Evolutionary conservation across 2,888 invertebrate genomes (phyloP).

Genomic region (Agrotis ipsilon): DNA sequence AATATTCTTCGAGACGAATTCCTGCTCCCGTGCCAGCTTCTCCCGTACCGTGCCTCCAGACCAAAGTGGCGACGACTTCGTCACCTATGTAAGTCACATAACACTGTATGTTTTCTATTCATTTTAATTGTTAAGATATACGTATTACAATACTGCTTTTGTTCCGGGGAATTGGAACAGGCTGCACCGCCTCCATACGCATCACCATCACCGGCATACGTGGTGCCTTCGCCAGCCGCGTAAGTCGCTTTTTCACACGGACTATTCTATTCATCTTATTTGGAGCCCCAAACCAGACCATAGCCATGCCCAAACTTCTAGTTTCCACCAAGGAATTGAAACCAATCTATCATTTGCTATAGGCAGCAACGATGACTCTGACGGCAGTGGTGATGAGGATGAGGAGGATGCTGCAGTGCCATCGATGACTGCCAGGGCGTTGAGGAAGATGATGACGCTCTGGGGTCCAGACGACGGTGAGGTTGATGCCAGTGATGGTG

Average conservation of each 20-base stretch:
- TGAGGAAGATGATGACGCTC: slow-evolving; percentile 9
- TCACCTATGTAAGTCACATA: too few relatives aligned
- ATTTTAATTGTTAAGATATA: too few relatives aligned
- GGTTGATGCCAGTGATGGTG: too few relatives aligned
- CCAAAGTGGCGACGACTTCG: too few relatives aligned
- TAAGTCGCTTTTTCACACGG: neutral
- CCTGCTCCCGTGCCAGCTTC: fast-evolving
- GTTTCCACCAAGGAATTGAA: neutral
- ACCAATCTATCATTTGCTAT: slow-evolving; percentile 11
- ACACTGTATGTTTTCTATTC: too few relatives aligned
- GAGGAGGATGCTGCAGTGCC: neutral
- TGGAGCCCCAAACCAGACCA: too few relatives aligned
- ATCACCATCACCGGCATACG: neutral
- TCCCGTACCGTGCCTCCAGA: too few relatives aligned
- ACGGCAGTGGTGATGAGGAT: slow-evolving; percentile 19
- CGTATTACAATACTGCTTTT: neutral
- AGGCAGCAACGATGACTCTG: slow-evolving; percentile 18
- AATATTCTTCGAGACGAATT: neutral
- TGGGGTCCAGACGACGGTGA: neutral
- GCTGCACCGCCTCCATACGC: neutral
- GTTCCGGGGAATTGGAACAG: neutral
- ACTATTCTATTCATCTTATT: neutral
- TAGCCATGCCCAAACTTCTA: neutral
- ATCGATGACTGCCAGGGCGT: too few relatives aligned
- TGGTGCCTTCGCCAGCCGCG: neutral